Base-by-base conservation (phyloP, 2,888 invertebrate species). In the Buathra laborator region DNA sequence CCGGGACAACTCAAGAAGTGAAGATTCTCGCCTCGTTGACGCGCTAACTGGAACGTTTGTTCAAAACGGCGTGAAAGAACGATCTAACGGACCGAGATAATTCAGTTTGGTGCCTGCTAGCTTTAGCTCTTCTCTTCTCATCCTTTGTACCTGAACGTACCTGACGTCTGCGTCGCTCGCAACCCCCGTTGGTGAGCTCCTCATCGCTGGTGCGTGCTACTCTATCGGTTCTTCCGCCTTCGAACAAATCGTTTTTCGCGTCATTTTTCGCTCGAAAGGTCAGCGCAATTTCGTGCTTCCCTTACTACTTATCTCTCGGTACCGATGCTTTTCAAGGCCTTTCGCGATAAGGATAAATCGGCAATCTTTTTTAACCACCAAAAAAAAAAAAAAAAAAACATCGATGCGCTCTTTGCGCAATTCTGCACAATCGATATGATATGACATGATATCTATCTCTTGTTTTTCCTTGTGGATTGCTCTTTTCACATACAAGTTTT, bases 71-170 rank as follows among this genome's bases (percentile, higher is more conserved):
- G 79, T 67, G 77, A 43, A 84, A 74, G 79, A 87, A 84, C 74
- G 86, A 83, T 85, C 87, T 85, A 88, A 88, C 86, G 88, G 87
- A 86, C 85, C 84, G 86, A 78, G 74, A 87, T 87, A 86, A 88
- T 89, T 89, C 86, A 86, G 86, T 88, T 88, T 87, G 81, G 86
- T 84, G 37, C 66, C 72, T 74, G 72, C 75, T 70, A 86, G 66
- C 76, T 76, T 72, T 75, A 81, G 84, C 77, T 70, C 48, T 66
- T 14, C 32, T 51, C 83, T 74, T 70, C 75, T 46, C 19, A 51
- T 70, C 16, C 53, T 51, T 56, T 9, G 37, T 44, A 16, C n/a
- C 59, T 66, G 51, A 37, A 19, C 53, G 53, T 62, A n/a, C 4
- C 68, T 7, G 59, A 29, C 29, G n/a, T 46, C 46, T 14, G 12